Percentiles rank a stretch among this genome's conserved stretches.
phyloP scores from a whole-genome alignment of 2,888 invertebrate genomes.

The Cheilosia scutellata region DNA sequence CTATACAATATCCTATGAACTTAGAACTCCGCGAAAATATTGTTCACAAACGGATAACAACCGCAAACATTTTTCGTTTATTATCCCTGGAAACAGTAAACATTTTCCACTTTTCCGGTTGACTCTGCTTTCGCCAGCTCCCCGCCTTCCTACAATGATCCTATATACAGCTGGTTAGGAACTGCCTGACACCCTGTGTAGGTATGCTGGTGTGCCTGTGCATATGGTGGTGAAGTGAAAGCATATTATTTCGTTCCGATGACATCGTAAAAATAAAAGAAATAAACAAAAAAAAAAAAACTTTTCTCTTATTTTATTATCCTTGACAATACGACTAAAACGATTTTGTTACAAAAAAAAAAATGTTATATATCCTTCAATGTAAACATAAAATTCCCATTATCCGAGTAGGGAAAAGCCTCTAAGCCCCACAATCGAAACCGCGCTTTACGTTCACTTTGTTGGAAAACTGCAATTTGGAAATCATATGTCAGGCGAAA shows the following conservation, averaged over 20 bases:
- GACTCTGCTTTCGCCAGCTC: constrained; percentile 25
- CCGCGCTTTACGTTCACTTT: constrained; percentile 11
- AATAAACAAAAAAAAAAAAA: constrained; percentile 33
- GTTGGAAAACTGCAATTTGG: constrained; percentile 17
- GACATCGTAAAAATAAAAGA: constrained; percentile 62
- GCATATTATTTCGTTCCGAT: constrained; percentile 52
- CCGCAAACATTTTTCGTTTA: constrained; percentile 63
- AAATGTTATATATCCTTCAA: neutral
- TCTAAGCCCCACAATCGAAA: constrained; percentile 22
- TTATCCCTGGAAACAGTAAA: constrained; percentile 62
- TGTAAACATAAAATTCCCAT: constrained; percentile 38
- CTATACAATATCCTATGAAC: neutral
- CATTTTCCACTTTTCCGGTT: constrained; percentile 68
- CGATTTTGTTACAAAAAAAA: constrained; percentile 8
- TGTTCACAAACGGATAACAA: constrained; percentile 64
- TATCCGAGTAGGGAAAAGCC: constrained; percentile 12
- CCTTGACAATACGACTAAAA: constrained; percentile 28
- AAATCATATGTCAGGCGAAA: too few species aligned
- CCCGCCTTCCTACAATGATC: neutral
- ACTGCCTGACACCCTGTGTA: neutral
- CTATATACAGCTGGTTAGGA: neutral
- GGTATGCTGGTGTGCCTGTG: neutral
- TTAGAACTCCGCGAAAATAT: constrained; percentile 41
- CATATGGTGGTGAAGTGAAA: neutral
- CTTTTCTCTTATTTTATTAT: constrained; percentile 34